Conservation (phyloP, 2,888 invertebrate genomes). For the Melangyna quadrimaculata region DNA sequence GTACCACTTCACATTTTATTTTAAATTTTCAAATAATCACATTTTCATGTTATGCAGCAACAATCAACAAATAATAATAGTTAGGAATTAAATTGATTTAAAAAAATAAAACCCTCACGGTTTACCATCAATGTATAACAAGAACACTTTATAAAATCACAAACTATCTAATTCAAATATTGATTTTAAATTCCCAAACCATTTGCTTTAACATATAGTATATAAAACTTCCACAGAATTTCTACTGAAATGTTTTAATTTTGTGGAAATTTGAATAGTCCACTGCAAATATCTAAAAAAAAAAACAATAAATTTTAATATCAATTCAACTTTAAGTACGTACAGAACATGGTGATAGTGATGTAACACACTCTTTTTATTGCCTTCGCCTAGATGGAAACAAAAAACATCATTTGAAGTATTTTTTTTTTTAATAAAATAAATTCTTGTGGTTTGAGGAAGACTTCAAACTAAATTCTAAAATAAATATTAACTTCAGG, state of each 20-base stretch:
- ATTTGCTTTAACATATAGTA: too few species aligned
- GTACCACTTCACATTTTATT: too few species aligned
- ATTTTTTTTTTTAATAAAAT: background rate
- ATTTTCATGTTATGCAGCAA: too few species aligned
- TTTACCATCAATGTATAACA: too few species aligned
- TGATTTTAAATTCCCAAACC: too few species aligned
- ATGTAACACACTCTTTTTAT: background rate
- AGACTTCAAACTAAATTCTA: background rate
- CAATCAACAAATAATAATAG: too few species aligned
- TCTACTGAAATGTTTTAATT: background rate
- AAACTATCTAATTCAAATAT: too few species aligned
- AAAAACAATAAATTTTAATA: background rate
- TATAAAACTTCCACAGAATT: too few species aligned
- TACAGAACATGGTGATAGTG: background rate
- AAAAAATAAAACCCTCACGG: too few species aligned
- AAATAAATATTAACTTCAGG: slow-evolving; percentile 1
- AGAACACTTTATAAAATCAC: too few species aligned
- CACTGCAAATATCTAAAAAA: background rate
- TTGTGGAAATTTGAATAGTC: background rate
- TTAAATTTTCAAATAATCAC: too few species aligned
- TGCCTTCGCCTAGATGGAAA: background rate
- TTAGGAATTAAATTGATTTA: too few species aligned
- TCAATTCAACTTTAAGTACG: background rate
- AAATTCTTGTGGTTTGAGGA: background rate
- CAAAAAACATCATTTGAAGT: background rate